Conservation (phyloP, 2,113 vertebrate species). For the western clawed frog (Xenopus tropicalis) region DNA sequence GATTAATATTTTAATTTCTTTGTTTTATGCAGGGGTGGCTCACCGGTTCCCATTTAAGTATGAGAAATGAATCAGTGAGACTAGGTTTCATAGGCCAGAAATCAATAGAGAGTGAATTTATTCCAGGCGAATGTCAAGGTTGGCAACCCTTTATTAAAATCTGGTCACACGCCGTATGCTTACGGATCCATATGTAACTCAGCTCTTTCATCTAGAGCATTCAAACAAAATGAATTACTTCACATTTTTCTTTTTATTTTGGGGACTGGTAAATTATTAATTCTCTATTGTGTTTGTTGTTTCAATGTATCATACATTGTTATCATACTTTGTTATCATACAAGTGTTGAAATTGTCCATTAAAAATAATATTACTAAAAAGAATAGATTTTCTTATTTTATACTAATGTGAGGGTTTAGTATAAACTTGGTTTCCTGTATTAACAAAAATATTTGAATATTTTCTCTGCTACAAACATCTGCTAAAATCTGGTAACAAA, state of each 20-base stretch:
- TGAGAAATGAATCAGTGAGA: constrained; percentile 46
- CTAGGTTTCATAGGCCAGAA: constrained; percentile 43
- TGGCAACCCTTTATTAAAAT: constrained; percentile 29
- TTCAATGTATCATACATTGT: background rate
- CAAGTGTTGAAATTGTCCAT: background rate
- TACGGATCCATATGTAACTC: constrained; percentile 19
- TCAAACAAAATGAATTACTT: constrained; percentile 11
- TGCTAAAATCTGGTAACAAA: no score
- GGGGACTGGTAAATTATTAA: constrained; percentile 16
- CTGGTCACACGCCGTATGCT: constrained; percentile 9
- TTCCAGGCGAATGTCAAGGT: constrained; percentile 30
- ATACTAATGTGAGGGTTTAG: no score
- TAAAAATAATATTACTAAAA: background rate
- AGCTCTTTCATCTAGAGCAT: background rate
- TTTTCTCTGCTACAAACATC: no score
- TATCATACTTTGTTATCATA: background rate
- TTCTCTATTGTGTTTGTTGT: background rate
- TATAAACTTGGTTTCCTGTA: no score
- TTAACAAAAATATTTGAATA: no score
- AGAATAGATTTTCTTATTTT: background rate
- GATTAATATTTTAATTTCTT: constrained; percentile 60
- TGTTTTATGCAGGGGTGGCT: constrained; percentile 43
- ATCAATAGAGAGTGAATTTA: constrained; percentile 48
- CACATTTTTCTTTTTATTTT: constrained; percentile 8
- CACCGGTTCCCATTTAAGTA: constrained; percentile 45